Percentiles rank a stretch among this genome's conserved stretches.
Evolutionary conservation across 1,140 invertebrate genomes (phyloP).

Genomic region (Theocolax elegans): DNA sequence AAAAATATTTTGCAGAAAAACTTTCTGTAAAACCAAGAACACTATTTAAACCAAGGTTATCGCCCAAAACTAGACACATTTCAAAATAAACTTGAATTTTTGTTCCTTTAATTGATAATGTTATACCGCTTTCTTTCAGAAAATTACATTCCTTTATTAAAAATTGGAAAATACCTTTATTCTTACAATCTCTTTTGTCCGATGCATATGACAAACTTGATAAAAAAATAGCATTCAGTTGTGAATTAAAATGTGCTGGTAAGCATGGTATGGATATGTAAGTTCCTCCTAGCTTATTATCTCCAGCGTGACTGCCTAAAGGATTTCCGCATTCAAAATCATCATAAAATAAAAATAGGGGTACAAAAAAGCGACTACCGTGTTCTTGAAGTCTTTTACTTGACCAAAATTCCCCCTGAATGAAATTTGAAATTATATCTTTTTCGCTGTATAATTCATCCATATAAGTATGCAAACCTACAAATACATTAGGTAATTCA

Average conservation of each 20-base stretch:
- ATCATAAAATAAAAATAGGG: background rate
- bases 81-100: too few relatives aligned
- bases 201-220: background rate
- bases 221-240: background rate
- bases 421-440: background rate
- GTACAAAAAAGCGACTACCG: background rate
- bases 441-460: slow-evolving; percentile 1
- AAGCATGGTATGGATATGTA: background rate
- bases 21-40: background rate
- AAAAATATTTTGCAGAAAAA: background rate
- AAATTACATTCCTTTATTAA: background rate
- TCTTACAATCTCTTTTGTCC: background rate
- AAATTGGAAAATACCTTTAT: background rate
- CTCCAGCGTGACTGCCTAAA: background rate
- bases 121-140: background rate
- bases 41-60: too few relatives aligned
- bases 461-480: background rate
- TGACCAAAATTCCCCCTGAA: slow-evolving; percentile 13
- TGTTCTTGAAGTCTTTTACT: background rate
- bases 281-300: background rate
- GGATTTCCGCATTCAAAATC: background rate
- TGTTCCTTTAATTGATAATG: background rate
- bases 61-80: too few relatives aligned
- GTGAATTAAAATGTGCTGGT: background rate
- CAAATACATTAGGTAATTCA: background rate